phyloP scores from a whole-genome alignment of 2,888 invertebrate species.

The Apotomis betuletana region DNA sequence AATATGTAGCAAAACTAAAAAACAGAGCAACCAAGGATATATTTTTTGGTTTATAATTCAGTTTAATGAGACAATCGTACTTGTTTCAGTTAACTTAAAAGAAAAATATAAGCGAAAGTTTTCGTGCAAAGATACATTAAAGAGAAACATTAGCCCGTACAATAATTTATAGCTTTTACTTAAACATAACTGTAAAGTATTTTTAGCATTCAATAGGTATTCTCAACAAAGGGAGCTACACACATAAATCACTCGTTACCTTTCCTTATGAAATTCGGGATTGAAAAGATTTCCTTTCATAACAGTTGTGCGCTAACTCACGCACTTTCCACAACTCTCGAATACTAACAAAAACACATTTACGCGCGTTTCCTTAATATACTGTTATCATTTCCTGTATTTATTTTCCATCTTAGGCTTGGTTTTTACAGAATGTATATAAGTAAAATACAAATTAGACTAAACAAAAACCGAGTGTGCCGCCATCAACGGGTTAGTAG shows the following conservation, averaged over 20 bases:
- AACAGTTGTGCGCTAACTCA: slow-evolving; percentile 64
- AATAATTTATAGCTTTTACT: slow-evolving; percentile 41
- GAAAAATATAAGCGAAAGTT: background rate
- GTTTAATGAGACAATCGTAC: too few relatives aligned
- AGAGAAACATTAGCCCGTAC: slow-evolving; percentile 32
- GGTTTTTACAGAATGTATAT: too few relatives aligned
- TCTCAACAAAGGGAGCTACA: slow-evolving; percentile 65
- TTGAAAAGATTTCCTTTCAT: slow-evolving; percentile 70
- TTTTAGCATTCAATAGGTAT: slow-evolving; percentile 59
- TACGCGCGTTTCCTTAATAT: slow-evolving; percentile 35
- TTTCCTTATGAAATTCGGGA: slow-evolving; percentile 64
- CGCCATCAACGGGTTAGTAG: too few relatives aligned
- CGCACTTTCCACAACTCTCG: slow-evolving; percentile 61
- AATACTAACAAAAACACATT: slow-evolving; percentile 56
- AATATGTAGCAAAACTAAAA: too few relatives aligned
- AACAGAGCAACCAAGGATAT: too few relatives aligned
- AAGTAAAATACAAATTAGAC: too few relatives aligned
- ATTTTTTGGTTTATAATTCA: too few relatives aligned
- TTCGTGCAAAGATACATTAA: slow-evolving; percentile 29
- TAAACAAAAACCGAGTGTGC: too few relatives aligned
- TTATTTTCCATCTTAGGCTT: too few relatives aligned
- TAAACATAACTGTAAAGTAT: slow-evolving; percentile 42
- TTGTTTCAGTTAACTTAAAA: background rate
- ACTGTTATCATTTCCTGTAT: slow-evolving; percentile 16
- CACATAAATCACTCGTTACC: slow-evolving; percentile 69